A percentile compares a stretch with the other conserved stretches of the same genome.
Conservation (phyloP, 37 sponge, comb jelly and placozoan species). For the Mnemiopsis leidyi region DNA sequence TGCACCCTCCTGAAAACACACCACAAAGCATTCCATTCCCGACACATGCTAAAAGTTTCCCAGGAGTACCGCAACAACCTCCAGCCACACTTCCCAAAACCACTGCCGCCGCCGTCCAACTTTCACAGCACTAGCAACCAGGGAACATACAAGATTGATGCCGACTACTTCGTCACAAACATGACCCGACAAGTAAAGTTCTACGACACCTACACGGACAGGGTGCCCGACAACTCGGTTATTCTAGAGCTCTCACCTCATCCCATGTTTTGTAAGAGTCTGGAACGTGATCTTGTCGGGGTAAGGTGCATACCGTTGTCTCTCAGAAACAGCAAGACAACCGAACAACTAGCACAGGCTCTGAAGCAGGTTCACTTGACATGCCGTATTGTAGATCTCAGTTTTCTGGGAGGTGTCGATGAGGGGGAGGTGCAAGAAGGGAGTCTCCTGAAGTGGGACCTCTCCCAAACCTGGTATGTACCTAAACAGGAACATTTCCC, state of each 20-base stretch:
- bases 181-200: slow-evolving; percentile 40
- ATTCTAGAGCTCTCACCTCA: slow-evolving; percentile 53
- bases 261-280: neutral
- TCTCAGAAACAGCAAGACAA: neutral
- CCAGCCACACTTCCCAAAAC: too few relatives aligned
- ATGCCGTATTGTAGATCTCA: neutral
- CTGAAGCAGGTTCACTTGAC: neutral
- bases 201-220: neutral
- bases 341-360: neutral
- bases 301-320: neutral
- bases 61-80: neutral
- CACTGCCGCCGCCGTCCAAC: neutral
- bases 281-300: neutral
- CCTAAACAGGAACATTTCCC: slow-evolving; percentile 29
- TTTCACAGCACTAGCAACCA: neutral
- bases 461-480: slow-evolving; percentile 11
- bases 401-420: neutral
- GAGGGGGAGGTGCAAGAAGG: neutral
- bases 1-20: neutral
- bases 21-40: slow-evolving; percentile 27
- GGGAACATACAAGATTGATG: neutral
- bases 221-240: neutral
- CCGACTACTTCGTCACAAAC: slow-evolving; percentile 1
- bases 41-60: neutral
- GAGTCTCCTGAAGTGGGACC: neutral